These are phyloP conservation scores for Clitarchus hookeri DNA, from an alignment of 2,888 invertebrate species.

Conservation along the genomic window DNA sequence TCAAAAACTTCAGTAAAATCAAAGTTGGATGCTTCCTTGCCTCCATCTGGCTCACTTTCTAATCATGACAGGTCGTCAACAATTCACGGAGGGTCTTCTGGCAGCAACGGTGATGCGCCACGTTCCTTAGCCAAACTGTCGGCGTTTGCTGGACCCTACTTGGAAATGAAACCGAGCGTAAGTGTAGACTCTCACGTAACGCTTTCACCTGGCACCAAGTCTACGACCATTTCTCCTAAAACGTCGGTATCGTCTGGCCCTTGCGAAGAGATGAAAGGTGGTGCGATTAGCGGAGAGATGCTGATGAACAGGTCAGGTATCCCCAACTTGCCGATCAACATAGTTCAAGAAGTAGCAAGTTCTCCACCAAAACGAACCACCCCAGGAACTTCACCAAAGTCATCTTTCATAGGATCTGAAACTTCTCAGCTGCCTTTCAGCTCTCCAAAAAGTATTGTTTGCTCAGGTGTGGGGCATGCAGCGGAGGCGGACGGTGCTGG, in stretches of 20 bases:
- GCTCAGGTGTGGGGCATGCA: not conserved
- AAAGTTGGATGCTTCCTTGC: conserved; percentile 30
- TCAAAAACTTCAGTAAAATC: conserved; percentile 28
- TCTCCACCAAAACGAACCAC: not conserved
- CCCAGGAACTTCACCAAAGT: not conserved
- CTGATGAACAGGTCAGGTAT: not conserved
- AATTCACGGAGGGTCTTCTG: conserved; percentile 57
- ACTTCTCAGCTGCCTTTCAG: not conserved
- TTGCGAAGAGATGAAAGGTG: conserved; percentile 53
- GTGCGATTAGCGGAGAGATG: not conserved
- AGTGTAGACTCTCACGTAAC: conserved; percentile 32
- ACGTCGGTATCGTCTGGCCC: conserved; percentile 50
- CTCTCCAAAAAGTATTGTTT: not conserved
- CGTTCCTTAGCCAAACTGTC: not conserved
- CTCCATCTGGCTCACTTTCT: conserved; percentile 29
- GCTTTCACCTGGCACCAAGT: conserved; percentile 48
- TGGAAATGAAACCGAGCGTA: conserved; percentile 46
- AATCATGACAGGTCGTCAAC: conserved; percentile 27
- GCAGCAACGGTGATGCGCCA: conserved; percentile 42
- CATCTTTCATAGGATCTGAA: not conserved
- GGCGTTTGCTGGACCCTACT: conserved; percentile 35
- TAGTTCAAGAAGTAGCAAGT: not conserved
- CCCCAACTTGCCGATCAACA: not conserved
- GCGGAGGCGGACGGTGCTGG: not conserved
- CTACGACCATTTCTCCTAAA: conserved; percentile 46